These are phyloP conservation scores for Porites evermanni DNA, from an alignment of 92 coral and sea anemone species.

Conservation along the genomic window DNA sequence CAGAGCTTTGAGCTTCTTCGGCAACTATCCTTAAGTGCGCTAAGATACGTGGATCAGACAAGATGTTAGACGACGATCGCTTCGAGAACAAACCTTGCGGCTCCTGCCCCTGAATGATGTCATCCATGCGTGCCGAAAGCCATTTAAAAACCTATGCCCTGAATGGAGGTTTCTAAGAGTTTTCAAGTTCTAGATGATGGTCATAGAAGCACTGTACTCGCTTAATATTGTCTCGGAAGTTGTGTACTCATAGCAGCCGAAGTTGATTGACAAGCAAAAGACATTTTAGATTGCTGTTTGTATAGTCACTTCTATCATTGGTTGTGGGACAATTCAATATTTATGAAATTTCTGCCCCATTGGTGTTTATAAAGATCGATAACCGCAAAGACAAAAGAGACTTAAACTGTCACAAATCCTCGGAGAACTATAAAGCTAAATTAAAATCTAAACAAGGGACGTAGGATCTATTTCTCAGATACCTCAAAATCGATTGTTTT, in stretches of 20 bases:
- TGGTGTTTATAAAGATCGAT: conserved; percentile 17
- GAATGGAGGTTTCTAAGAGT: neutral
- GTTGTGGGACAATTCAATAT: conserved; percentile 33
- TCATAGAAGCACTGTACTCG: neutral
- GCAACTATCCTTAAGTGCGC: conserved; percentile 96
- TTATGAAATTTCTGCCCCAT: conserved; percentile 29
- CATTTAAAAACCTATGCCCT: conserved; percentile 11
- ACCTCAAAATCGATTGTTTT: neutral
- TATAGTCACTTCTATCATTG: conserved; percentile 33
- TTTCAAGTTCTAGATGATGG: neutral
- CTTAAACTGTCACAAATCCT: conserved; percentile 22
- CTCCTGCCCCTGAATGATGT: conserved; percentile 65
- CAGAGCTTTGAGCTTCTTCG: conserved; percentile 95
- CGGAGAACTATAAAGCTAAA: conserved; percentile 3
- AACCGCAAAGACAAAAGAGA: conserved; percentile 25
- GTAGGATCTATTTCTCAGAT: neutral
- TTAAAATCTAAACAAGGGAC: conserved; percentile 6
- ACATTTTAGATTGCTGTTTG: conserved; percentile 40
- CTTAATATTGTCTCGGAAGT: conserved; percentile 24
- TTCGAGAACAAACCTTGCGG: conserved; percentile 87
- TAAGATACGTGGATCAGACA: conserved; percentile 95
- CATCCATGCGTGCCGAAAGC: conserved; percentile 73
- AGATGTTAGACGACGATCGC: conserved; percentile 92
- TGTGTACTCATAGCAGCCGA: conserved; percentile 26
- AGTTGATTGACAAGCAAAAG: conserved; percentile 46